Base-by-base conservation (phyloP, 1,140 invertebrate species). In the Pectinophora gossypiella region DNA sequence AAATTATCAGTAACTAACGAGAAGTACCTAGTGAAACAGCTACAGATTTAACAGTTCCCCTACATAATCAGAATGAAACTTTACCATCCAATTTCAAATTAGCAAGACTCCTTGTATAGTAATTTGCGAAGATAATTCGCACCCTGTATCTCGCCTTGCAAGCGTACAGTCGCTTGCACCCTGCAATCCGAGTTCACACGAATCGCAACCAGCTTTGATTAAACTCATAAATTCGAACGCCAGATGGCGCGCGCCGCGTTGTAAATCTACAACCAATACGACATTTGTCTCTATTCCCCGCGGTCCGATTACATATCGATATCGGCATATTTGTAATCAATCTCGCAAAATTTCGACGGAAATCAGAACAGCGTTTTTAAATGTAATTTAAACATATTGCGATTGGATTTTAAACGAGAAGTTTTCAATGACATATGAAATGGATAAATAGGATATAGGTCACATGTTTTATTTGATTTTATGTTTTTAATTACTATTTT, bases 151-250 rank as follows among this genome's bases (percentile, higher is more conserved):
- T 27, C 12, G 23, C 23, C 5, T 27, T 27, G 5, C 23, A 12
- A 27, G 5, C 12, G 12, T 27, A 27, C 23, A 27, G 23, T 12
- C 23, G 23, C 23, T 27, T 5, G 5, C 5, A 12, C 23, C 23
- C 5, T 27, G 23, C 23, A 12, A 12, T 5, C 23, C 5, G 12
- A 27, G 5, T 27, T 5, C 12, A 12, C 12, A 12, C 5, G 23
- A 27, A 5, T 27, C 23, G 23, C 12, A n/a, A n/a, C n/a, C n/a
- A n/a, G n/a, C 27, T 32, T 64, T 72, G 74, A 77, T 83, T 78
- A 83, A 77, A 79, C 64, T 79, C 73, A 76, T 82, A 82, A 82
- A 82, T 81, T 74, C 63, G 58, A 45, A 64, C 67, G 68, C 66
- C 76, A 82, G 72, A 74, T 78, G 76, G 70, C 68, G 53, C 62